A percentile compares a stretch with the other conserved stretches of the same genome.
These are phyloP conservation scores for Aix galericulata DNA, from an alignment of 2,113 vertebrate species.

Conservation along the genomic window DNA sequence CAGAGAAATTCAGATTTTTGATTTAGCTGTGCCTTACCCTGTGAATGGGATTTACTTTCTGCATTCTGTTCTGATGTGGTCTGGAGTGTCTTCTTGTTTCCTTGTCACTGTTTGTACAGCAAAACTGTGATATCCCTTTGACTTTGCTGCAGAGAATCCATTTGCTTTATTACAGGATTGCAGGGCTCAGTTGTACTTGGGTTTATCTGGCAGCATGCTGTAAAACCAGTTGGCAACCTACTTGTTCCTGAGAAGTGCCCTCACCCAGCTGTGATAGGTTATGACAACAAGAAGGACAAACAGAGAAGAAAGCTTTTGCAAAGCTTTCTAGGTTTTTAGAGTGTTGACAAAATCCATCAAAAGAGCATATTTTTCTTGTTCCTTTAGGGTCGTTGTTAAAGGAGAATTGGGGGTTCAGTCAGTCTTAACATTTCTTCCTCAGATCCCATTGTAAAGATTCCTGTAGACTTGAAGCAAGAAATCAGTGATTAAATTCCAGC, in stretches of 20 bases:
- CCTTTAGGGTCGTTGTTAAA: accelerated
- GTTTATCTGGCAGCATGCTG: not conserved
- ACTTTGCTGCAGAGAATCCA: conserved; percentile 5
- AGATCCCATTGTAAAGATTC: not conserved
- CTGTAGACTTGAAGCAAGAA: not conserved
- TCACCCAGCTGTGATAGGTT: not conserved
- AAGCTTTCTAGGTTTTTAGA: not conserved
- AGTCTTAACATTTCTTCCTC: not conserved
- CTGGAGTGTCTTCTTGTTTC: not conserved
- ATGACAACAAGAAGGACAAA: not conserved
- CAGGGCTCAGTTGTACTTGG: not conserved
- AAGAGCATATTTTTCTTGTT: not conserved
- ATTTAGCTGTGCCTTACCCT: not conserved
- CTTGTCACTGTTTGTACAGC: not conserved
- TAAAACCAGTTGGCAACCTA: not conserved
- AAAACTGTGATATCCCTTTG: not conserved
- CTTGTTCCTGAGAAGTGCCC: not conserved
- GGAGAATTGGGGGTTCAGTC: not conserved
- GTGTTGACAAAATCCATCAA: not conserved
- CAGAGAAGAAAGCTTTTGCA: not conserved
- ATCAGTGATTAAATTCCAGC: not conserved
- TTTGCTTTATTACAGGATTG: not conserved
- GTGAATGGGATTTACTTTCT: not conserved
- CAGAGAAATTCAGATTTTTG: not conserved
- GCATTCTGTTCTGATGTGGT: not conserved